Evolutionary conservation across 2,888 invertebrate genomes (phyloP).

Genomic region (Beris chalybata): DNA sequence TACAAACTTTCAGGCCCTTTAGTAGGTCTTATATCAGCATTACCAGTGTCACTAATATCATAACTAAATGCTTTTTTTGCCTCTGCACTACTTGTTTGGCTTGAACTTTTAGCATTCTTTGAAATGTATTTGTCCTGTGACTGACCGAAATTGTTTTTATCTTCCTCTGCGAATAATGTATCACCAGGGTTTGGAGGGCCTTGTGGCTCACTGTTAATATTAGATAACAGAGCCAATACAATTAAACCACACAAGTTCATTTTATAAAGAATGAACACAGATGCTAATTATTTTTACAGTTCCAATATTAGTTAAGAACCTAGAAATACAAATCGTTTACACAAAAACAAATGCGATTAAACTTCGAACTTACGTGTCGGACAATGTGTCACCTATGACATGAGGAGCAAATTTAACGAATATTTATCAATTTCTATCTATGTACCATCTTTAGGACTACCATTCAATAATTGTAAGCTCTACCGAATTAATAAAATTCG

Average conservation of each 20-base stretch:
- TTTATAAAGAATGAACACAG: background rate
- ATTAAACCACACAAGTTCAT: background rate
- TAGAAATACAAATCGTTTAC: too few species aligned
- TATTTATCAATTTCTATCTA: too few species aligned
- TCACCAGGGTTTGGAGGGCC: conserved; percentile 35
- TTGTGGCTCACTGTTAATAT: conserved; percentile 30
- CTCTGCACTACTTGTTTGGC: conserved; percentile 52
- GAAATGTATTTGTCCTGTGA: conserved; percentile 34
- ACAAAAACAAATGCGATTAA: too few species aligned
- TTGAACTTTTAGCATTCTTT: conserved; percentile 41
- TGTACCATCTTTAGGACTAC: too few species aligned
- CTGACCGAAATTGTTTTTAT: background rate
- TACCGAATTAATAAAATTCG: too few species aligned
- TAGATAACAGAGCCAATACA: background rate
- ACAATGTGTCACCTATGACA: too few species aligned
- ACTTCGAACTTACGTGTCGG: too few species aligned
- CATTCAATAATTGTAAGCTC: too few species aligned
- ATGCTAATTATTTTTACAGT: background rate
- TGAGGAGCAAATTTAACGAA: too few species aligned
- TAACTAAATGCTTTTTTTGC: conserved; percentile 47
- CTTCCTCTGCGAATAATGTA: conserved; percentile 19
- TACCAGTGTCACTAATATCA: background rate
- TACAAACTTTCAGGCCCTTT: conserved; percentile 37
- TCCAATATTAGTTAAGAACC: background rate
- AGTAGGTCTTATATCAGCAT: conserved; percentile 38